Evolutionary conservation across 1,140 invertebrate genomes (phyloP).

Genomic region (Diabrotica undecimpunctata): DNA sequence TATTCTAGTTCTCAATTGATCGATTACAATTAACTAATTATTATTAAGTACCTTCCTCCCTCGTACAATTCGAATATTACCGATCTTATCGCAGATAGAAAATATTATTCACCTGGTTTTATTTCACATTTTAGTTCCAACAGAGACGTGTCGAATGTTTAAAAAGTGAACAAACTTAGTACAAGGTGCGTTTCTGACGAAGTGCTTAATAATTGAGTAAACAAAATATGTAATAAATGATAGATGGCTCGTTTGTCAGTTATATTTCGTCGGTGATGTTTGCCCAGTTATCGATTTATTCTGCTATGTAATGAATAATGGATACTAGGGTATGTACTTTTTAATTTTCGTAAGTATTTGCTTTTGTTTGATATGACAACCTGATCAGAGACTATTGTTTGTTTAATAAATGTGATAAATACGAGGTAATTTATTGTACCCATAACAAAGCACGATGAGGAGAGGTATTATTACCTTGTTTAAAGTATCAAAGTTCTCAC

Average conservation of each 20-base stretch:
- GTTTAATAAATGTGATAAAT: no score
- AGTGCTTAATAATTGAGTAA: not conserved
- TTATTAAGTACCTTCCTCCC: not conserved
- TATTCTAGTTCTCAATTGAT: no score
- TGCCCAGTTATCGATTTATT: slow-evolving; percentile 2
- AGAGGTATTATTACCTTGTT: no score
- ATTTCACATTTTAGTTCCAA: not conserved
- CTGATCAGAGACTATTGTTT: no score
- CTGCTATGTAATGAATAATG: not conserved
- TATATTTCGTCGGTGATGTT: not conserved
- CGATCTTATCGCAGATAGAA: not conserved
- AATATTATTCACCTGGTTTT: not conserved
- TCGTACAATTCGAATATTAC: not conserved
- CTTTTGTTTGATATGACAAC: no score
- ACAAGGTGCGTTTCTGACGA: not conserved
- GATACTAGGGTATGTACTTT: not conserved
- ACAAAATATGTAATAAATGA: not conserved
- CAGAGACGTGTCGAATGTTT: not conserved
- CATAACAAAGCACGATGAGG: no score
- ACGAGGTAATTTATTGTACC: no score
- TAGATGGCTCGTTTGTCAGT: not conserved
- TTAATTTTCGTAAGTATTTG: no score
- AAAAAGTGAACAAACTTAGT: slow-evolving; percentile 3
- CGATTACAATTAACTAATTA: not conserved
- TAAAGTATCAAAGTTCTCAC: no score